Evolutionary conservation across 1,140 invertebrate species (phyloP), one percentile per base, ranked within the genome.

Genomic region (Neodiprion fabricii): DNA sequence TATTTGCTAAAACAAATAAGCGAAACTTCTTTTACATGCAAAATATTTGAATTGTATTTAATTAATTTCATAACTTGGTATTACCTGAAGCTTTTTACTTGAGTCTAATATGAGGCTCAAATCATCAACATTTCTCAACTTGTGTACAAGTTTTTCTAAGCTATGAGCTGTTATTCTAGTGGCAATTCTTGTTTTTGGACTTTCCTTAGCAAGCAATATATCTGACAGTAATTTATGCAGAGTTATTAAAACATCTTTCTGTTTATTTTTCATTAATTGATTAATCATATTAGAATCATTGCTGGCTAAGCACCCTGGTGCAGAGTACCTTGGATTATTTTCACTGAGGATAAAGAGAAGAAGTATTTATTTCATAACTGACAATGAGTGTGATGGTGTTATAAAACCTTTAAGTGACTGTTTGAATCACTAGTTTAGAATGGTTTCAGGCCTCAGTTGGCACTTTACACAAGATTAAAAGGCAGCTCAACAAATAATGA

Each of bases 161-260:
- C 89, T 91, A 74, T 91, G 90, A 7, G 89, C 89, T 1, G 91
- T 91, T 53, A 92, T 89, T 82, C 87, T 80, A 49, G 82, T 82
- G 47, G 84, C 71, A 69, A 86, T 77, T 82, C 81, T 80, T 71
- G 84, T 70, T 82, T 88, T 84, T 48, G 81, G 79, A 77, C 87
- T 83, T 86, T 88, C 75, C 85, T 87, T 83, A 12, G 69, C 72
- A 8, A 74, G 74, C 17, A 81, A 78, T 74, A 88, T 85, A 49
- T 90, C 90, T 1, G 89, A 85, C 9, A 92, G 77, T 79, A 90
- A 91, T 82, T 91, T 90, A 79, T 92, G 91, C 8, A 91, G 78
- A 69, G 87, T 85, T 21, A 90, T 85, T 84, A 92, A 87, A 17
- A 92, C 89, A 68, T 91, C 90, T 75, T 91, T 91, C 80, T 92